phyloP scores from a whole-genome alignment of 2,888 invertebrate species.

The Standfussiana lucernea region DNA sequence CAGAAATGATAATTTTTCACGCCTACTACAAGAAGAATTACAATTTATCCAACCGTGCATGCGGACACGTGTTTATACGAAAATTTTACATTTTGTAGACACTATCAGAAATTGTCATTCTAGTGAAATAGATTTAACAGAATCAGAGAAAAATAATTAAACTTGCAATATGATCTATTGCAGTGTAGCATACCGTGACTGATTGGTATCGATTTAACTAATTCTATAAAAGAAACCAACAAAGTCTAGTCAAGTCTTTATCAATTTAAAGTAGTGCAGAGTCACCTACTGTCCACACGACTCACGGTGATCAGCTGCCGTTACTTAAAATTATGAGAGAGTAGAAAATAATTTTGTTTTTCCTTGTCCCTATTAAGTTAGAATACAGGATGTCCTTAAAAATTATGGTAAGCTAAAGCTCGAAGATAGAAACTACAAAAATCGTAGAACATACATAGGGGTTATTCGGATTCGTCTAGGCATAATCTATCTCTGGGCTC shows the following conservation, averaged over 20 bases:
- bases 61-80: background rate
- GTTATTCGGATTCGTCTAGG: background rate
- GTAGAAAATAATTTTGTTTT: background rate
- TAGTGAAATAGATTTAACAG: too few relatives aligned
- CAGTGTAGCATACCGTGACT: too few relatives aligned
- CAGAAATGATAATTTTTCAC: background rate
- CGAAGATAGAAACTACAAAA: background rate
- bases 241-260: too few relatives aligned
- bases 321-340: constrained; percentile 5
- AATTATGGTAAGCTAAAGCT: background rate
- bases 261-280: too few relatives aligned
- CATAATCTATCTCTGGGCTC: too few relatives aligned
- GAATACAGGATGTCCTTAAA: background rate
- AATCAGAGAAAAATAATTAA: too few relatives aligned
- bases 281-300: background rate
- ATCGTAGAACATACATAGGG: too few relatives aligned
- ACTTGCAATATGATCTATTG: too few relatives aligned
- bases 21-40: constrained; percentile 1
- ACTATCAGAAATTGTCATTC: background rate
- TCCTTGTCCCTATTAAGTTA: background rate
- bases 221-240: too few relatives aligned
- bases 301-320: background rate
- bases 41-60: constrained; percentile 4
- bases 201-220: too few relatives aligned
- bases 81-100: constrained; percentile 3